Evolutionary conservation across 2,888 invertebrate species (phyloP), one percentile per base, ranked within the genome.

Genomic region (Chrysolina oricalcia): DNA sequence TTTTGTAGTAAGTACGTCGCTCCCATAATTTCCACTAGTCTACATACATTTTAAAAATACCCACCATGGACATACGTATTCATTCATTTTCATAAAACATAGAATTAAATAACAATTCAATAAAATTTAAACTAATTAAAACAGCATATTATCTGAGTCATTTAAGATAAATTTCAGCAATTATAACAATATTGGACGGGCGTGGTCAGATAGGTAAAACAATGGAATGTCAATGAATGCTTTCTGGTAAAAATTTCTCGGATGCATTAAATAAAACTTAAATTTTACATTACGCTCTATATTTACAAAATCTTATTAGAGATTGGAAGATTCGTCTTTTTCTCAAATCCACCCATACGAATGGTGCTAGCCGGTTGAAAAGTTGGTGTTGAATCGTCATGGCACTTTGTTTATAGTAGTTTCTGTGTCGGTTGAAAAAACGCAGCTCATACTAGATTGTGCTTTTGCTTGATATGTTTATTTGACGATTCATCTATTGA

Each of bases 81-180:
- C 73, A 65, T 68, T 78, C 73, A 75, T 75, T 77, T 81, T 78
- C 74, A 84, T 83, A 84, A 83, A 84, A 81, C 81, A 84, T 84
- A 83, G 77, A 84, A 85, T 84, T 85, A 84, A 84, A 84, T 85
- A 85, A 86, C 83, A 84, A 82, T 85, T 83, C 81, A 81, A 85
- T 86, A 85, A 85, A 86, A 86, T 85, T 85, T 83, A 81, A 83
- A 85, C 75, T 78, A 79, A 79, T 76, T 81, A 80, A 83, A 84
- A 81, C 81, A 84, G 82, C 79, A 80, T 79, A 84, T 82, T 78
- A 80, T 79, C 62, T 70, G 75, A 72, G 75, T 75, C 80, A 68
- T 73, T 76, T 70, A 63, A 65, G 76, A 72, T 66, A 69, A 80
- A 73, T 79, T 79, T 76, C 72, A 76, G 64, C 65, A 72, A 68